Evolutionary conservation across 2,113 vertebrate genomes (phyloP).

Genomic region (Myocastor coypus): DNA sequence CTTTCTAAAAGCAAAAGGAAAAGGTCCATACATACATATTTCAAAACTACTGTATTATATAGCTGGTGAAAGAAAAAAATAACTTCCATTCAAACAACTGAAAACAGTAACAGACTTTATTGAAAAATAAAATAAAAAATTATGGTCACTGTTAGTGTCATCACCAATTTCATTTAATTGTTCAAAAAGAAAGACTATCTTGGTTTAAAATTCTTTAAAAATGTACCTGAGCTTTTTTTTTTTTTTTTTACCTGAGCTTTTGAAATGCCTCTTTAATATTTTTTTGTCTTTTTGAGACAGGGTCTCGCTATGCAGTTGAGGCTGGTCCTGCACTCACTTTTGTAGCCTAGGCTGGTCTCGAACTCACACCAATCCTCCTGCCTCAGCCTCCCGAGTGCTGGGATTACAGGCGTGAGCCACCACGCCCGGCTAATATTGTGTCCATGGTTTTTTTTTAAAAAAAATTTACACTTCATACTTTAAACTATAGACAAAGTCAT

Average conservation of each 20-base stretch:
- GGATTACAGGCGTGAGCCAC: too few relatives aligned
- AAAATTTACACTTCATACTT: constrained; percentile 34
- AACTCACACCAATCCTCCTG: too few relatives aligned
- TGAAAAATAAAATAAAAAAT: constrained; percentile 11
- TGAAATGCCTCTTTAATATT: neutral
- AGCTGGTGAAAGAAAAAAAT: constrained; percentile 11
- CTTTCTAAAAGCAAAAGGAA: constrained; percentile 55
- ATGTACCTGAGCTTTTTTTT: too few relatives aligned
- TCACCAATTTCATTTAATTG: constrained; percentile 1
- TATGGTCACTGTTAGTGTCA: constrained; percentile 7
- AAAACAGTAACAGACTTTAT: constrained; percentile 63
- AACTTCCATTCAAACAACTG: constrained; percentile 33
- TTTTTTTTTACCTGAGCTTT: neutral
- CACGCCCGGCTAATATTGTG: constrained; percentile 46
- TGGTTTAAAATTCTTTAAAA: constrained; percentile 63
- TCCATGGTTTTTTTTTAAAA: constrained; percentile 27
- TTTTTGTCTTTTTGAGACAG: too few relatives aligned
- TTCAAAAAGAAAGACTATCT: neutral
- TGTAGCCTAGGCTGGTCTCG: too few relatives aligned
- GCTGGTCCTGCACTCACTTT: too few relatives aligned
- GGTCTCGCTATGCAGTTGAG: too few relatives aligned
- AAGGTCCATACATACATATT: neutral
- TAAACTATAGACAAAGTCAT: constrained; percentile 63
- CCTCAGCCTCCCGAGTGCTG: too few relatives aligned
- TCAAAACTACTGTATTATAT: constrained; percentile 8